Evolutionary conservation across 2,888 invertebrate genomes (phyloP), one percentile per base, ranked within the genome.

Genomic region (Acleris literana): DNA sequence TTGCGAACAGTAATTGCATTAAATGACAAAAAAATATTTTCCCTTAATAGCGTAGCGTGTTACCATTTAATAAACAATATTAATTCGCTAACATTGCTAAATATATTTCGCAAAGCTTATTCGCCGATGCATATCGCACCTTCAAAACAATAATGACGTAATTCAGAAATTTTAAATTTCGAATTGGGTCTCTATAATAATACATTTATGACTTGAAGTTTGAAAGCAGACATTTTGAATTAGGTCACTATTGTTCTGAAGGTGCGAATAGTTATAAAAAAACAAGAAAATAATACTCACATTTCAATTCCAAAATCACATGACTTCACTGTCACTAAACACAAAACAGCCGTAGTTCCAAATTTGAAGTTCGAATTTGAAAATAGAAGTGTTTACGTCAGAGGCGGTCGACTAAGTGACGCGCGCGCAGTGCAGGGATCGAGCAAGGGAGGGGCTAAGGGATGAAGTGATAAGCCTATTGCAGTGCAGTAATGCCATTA

Each of bases 401-500:
- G 77, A 75, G 81, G 71, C 78, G 79, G 81, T 74, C 75, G 73
- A 73, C 65, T 64, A 73, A 87, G 77, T 82, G 86, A 84, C 86
- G 84, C 83, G 76, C 75, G 84, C 85, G 87, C 86, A 85, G 74
- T 68, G 68, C 65, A 68, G 76, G 77, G 81, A 77, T 72, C 75
- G 48, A 68, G 74, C 68, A 72, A 74, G 72, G 75, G 64, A 69
- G 57, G 59, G 44, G 65, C 54, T 49, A 33, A 29, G 64, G 64
- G 65, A 43, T 57, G 56, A 11, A 49, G 16, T 61, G 55, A 65
- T 65, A 65, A 65, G 67, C 74, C 70, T 72, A 67, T 48, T 63
- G 44, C 39, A 39, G 39, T 48, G 5, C 39, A 18, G 39, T 18
- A 49, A 64, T 64, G 39, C 18, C 25, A 39, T 60, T 55, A 48